phyloP scores from a whole-genome alignment of 2,797 vertebrate genomes.

The Siniperca undulata region DNA sequence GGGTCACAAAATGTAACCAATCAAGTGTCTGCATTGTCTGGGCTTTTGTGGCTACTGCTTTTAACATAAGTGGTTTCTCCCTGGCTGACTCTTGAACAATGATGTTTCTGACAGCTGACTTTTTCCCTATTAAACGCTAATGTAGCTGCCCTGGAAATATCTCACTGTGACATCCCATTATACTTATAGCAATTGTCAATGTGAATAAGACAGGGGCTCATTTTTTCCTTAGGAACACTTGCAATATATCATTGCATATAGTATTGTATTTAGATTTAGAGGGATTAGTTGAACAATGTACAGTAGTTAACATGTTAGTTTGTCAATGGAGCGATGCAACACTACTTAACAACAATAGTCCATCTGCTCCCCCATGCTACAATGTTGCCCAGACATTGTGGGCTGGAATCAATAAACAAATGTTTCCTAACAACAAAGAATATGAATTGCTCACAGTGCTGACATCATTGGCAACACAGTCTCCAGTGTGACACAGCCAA shows the following conservation, averaged over 20 bases:
- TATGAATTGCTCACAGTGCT: constrained; percentile 24
- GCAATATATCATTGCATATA: constrained; percentile 27
- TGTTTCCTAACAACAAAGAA: constrained; percentile 44
- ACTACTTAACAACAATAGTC: constrained; percentile 44
- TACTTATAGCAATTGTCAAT: constrained; percentile 29
- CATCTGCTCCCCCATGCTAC: constrained; percentile 43
- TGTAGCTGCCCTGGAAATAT: constrained; percentile 37
- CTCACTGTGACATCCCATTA: constrained; percentile 35
- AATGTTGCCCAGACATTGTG: constrained; percentile 43
- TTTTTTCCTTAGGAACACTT: constrained; percentile 28
- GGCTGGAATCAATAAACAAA: constrained; percentile 57
- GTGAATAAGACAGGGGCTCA: constrained; percentile 19
- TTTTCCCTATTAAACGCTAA: constrained; percentile 41
- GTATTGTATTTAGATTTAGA: constrained; percentile 31
- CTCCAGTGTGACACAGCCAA: constrained; percentile 21
- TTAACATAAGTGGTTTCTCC: constrained; percentile 27
- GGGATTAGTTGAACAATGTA: constrained; percentile 28
- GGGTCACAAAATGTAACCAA: neutral
- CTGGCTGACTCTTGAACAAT: constrained; percentile 29
- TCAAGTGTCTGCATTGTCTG: constrained; percentile 7
- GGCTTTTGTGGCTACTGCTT: neutral
- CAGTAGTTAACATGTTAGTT: constrained; percentile 29
- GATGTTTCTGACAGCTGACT: constrained; percentile 46
- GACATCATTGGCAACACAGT: constrained; percentile 3
- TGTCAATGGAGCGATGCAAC: constrained; percentile 29